Conservation (phyloP, 2,113 vertebrate genomes). For the Naja naja region DNA sequence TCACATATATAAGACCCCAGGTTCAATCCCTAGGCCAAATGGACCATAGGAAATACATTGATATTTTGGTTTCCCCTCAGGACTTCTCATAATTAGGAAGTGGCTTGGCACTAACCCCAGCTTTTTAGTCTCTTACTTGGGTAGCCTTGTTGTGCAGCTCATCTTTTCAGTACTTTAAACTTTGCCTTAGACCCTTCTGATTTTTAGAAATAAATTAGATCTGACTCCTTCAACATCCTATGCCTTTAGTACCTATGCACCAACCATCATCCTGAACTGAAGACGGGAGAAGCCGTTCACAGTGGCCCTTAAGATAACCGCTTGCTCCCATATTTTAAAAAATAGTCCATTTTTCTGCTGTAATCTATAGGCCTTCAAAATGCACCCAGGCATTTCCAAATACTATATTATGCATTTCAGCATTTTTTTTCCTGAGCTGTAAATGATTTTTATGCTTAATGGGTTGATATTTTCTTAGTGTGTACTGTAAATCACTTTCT, state of each 20-base stretch:
- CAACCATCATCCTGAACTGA: background rate
- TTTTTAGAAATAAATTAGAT: background rate
- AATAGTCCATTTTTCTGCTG: background rate
- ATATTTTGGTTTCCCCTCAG: background rate
- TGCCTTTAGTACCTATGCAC: background rate
- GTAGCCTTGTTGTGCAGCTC: background rate
- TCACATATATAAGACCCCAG: background rate
- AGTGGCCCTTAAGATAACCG: background rate
- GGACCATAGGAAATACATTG: background rate
- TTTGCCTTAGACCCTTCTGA: background rate
- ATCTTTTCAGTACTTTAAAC: background rate
- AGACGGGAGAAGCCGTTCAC: background rate
- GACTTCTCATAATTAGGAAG: background rate
- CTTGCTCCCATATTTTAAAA: background rate
- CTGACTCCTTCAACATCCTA: background rate
- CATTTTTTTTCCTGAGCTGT: background rate
- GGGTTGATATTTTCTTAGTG: background rate
- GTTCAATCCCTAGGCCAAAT: background rate
- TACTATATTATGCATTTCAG: background rate
- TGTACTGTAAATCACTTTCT: background rate
- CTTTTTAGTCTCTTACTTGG: background rate
- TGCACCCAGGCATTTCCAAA: background rate
- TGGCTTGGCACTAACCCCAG: background rate
- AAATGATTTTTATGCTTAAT: background rate
- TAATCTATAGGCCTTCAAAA: background rate